Base-by-base conservation (phyloP, 1,140 invertebrate genomes). In the Anthonomus grandis region DNA sequence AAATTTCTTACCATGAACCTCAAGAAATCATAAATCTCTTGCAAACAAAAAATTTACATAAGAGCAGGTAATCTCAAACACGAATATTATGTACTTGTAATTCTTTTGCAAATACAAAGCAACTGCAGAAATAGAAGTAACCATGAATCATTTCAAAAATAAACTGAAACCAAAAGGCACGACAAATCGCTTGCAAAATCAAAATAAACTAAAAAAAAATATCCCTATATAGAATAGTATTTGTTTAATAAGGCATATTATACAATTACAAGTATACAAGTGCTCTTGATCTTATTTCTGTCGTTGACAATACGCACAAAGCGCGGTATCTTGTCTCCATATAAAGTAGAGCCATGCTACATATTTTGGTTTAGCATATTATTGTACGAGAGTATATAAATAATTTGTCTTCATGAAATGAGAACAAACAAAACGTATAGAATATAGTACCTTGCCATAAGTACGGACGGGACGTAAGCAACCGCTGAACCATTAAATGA, bases 401-500 rank as follows among this genome's bases (percentile, higher is more conserved):
- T 57, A 57, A 57, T 57, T 57, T 57, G 55, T 57, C 55, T 49
- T 57, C 21, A 44, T 49, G 45, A 57, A 56, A 57, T 48, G 19
- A 42, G 55, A 42, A 50, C 47, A 42, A 50, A 42, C 55, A 12
- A 44, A 57, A 39, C 23, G 24, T 34, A 48, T 23, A 44, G 25
- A n/a, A n/a, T n/a, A n/a, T n/a, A n/a, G n/a, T n/a, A n/a, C n/a
- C n/a, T n/a, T n/a, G n/a, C n/a, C n/a, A n/a, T n/a, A n/a, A 19
- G 31, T 49, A 37, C 27, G 47, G 27, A 13, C 47, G 17, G 12
- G n/a, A n/a, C n/a, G 52, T 4, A 17, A 42, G 41, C 49, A 5
- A 25, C 38, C 49, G 22, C 23, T 41, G 49, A 13, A 24, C 27
- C 42, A n/a, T 6, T 4, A 48, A 24, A 37, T 48, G 55, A 57